Evolutionary conservation across 2,797 vertebrate genomes (phyloP), one percentile per base, ranked within the genome.

Genomic region (Saxicola maurus): DNA sequence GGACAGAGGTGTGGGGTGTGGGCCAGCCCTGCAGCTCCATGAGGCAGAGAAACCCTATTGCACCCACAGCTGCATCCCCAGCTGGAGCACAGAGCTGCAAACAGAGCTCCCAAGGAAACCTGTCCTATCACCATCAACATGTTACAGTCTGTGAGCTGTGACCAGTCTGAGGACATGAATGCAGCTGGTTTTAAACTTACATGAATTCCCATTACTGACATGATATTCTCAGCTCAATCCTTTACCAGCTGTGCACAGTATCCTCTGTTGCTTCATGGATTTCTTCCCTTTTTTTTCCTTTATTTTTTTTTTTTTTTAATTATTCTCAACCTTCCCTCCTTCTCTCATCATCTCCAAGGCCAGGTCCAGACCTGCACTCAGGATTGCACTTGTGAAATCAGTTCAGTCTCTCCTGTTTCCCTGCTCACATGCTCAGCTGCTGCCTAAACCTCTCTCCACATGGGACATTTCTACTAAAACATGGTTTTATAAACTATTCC

Each of bases 1-100:
- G 18, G 13, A 33, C 8, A 28, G 62, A 25, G 35, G 1, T 1
- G 43, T 5, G 11, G 6, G n/a, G 17, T 1, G 0, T 0, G 6
- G 33, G 35, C 55, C 40, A 9, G 1, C 11, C 23, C 83, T 17
- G 55, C 31, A 59, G 33, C 51, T 31, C 10, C 10, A 7, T 0
- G 14, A 38, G 55, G 33, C 3, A 2, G 48, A 40, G 25, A 46
- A 38, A 17, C 0, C 42, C 42, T 21, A 43, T 4, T 20, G 20
- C 42, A 20, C 42, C 42, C 42, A 43, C 42, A 43, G 3, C 49
- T 21, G 10, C 1, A 3, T 4, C 19, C 62, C 28, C 62, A 38
- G 49, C 53, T 46, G 35, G 1, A 8, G 37, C 4, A 23, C 5
- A 7, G 15, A 43, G 65, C 82, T 49, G 40, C 66, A 67, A 38